Evolutionary conservation across 2,113 vertebrate species (phyloP).

Genomic region (Pteropus alecto): DNA sequence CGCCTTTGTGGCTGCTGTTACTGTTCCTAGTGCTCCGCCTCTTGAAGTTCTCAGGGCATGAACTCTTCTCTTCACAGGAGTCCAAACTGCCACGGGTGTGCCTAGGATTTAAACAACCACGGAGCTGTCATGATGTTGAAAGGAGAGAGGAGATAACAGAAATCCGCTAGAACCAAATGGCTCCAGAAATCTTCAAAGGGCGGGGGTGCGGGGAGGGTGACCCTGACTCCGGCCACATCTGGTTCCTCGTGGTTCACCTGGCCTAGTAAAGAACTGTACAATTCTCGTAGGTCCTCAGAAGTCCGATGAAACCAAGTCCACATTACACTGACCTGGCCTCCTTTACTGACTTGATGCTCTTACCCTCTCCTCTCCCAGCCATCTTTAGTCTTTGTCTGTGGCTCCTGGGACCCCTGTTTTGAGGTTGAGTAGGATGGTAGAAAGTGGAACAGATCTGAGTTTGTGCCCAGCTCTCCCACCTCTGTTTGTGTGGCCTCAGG

Average conservation of each 20-base stretch:
- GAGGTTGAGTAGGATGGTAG: background rate
- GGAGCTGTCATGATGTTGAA: background rate
- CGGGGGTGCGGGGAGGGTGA: background rate
- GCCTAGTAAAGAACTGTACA: accelerated
- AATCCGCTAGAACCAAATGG: background rate
- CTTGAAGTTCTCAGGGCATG: background rate
- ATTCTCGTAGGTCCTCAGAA: background rate
- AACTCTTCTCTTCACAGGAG: background rate
- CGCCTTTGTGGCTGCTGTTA: background rate
- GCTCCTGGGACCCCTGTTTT: background rate
- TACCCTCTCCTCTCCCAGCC: no score
- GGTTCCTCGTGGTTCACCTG: background rate
- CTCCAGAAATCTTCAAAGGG: background rate
- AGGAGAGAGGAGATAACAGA: background rate
- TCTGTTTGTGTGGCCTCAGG: background rate
- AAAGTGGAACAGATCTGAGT: background rate
- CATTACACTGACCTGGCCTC: background rate
- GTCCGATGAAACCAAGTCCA: background rate
- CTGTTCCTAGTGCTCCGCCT: background rate
- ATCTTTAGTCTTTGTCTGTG: background rate
- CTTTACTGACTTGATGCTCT: no score
- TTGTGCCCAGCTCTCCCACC: background rate
- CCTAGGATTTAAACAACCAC: background rate
- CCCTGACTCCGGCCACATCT: no score
- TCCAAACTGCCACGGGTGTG: background rate